Conservation (phyloP, 2,797 vertebrate genomes). For the Anolis apletophallus region DNA sequence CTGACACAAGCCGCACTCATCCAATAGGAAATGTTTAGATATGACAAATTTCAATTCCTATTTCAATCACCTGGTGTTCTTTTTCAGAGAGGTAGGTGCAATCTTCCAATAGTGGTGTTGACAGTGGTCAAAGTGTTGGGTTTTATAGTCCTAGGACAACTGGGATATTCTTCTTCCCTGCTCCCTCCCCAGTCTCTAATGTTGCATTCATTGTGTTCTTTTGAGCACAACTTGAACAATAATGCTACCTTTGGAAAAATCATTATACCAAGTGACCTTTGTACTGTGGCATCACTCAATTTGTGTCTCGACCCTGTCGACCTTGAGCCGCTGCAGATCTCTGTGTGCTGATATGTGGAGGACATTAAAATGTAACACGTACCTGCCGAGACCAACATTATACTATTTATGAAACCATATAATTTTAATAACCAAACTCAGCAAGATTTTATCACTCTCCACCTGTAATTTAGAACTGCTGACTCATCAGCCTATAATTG, state of each 20-base stretch:
- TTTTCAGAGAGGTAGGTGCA: not conserved
- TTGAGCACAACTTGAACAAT: constrained; percentile 49
- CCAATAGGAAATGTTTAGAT: not conserved
- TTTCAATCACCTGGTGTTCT: not conserved
- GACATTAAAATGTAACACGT: constrained; percentile 74
- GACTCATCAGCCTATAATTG: constrained; percentile 70
- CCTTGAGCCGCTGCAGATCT: constrained; percentile 57
- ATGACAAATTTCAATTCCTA: not conserved
- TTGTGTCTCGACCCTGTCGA: constrained; percentile 56
- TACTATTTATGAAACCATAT: constrained; percentile 78
- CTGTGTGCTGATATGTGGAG: constrained; percentile 51
- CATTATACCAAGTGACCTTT: constrained; percentile 39
- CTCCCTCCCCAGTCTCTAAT: not conserved
- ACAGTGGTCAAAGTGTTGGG: not conserved
- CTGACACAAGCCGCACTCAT: too few relatives aligned
- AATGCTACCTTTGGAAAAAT: constrained; percentile 25
- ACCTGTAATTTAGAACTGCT: constrained; percentile 77
- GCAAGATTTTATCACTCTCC: constrained; percentile 81
- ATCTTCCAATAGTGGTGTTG: not conserved
- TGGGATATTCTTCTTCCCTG: not conserved
- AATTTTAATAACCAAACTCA: constrained; percentile 79
- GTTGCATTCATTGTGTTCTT: constrained; percentile 51
- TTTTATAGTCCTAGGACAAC: not conserved
- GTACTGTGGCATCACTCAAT: constrained; percentile 50
- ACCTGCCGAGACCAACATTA: constrained; percentile 76